A percentile compares a stretch with the other conserved stretches of the same genome.
These are phyloP conservation scores for Notolabrus celidotus DNA, from an alignment of 2,797 vertebrate species.

Conservation along the genomic window DNA sequence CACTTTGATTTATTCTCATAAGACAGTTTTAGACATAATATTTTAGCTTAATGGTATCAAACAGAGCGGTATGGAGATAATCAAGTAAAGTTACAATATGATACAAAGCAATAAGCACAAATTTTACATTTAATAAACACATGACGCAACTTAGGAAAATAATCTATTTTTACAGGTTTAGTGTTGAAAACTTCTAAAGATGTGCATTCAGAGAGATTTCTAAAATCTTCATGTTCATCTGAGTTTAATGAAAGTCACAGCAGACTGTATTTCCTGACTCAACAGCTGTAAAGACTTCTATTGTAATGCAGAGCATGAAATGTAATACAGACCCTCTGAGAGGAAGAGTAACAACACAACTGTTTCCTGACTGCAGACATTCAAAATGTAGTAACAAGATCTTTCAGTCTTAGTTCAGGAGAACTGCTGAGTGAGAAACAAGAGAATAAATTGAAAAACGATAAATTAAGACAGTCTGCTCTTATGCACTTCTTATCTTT, in stretches of 20 bases:
- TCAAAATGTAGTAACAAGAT: no score
- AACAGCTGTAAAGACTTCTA: slow-evolving; percentile 18
- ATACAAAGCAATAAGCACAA: no score
- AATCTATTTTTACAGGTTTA: no score
- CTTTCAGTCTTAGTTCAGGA: background rate
- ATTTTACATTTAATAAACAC: no score
- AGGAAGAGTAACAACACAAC: background rate
- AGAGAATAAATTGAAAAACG: background rate
- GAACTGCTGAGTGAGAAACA: background rate
- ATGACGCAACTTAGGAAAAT: no score
- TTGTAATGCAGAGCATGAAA: slow-evolving; percentile 19
- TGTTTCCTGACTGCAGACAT: no score
- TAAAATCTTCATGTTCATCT: slow-evolving; percentile 2
- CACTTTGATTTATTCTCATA: no score
- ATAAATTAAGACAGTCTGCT: background rate
- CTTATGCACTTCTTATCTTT: background rate
- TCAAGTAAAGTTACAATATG: no score
- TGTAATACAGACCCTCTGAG: background rate
- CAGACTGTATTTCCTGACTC: slow-evolving; percentile 6
- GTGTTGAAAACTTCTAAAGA: background rate
- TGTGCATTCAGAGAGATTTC: no score
- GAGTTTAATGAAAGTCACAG: slow-evolving; percentile 11
- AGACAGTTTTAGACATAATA: no score
- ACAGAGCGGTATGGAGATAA: no score
- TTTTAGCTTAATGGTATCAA: no score